phyloP scores from a whole-genome alignment of 2,888 invertebrate species.

The Chironomus tentans region DNA sequence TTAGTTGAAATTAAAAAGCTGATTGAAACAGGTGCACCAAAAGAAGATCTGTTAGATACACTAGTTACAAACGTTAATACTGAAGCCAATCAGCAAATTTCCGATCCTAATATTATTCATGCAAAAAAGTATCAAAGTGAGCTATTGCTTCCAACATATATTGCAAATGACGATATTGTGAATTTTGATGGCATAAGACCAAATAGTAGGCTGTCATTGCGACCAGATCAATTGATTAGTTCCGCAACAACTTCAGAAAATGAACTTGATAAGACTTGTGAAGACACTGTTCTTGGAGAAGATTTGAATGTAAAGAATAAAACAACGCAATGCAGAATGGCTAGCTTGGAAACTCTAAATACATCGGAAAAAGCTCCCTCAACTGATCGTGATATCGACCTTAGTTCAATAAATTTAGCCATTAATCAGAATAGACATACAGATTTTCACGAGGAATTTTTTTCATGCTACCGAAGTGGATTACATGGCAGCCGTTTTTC shows the following conservation, averaged over 20 bases:
- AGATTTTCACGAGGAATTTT: constrained; percentile 29
- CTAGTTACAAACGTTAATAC: constrained; percentile 42
- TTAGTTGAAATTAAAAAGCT: constrained; percentile 51
- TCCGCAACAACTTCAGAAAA: constrained; percentile 38
- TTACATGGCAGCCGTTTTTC: constrained; percentile 38
- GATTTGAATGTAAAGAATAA: constrained; percentile 25
- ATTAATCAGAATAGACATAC: not conserved
- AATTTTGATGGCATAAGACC: constrained; percentile 31
- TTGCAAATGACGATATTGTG: constrained; percentile 38
- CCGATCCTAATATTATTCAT: constrained; percentile 35
- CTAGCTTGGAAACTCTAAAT: constrained; percentile 40
- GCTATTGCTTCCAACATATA: constrained; percentile 39
- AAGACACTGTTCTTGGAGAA: not conserved
- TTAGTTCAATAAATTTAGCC: not conserved
- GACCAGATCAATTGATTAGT: constrained; percentile 32
- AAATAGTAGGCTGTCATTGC: constrained; percentile 38
- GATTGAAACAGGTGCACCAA: constrained; percentile 55
- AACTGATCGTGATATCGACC: constrained; percentile 2
- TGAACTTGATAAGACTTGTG: not conserved
- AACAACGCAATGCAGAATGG: constrained; percentile 32
- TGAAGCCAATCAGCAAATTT: constrained; percentile 42
- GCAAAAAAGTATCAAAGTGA: constrained; percentile 40
- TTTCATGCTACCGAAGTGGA: not conserved
- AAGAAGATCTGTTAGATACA: constrained; percentile 40
- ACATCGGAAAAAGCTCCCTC: constrained; percentile 37